Evolutionary conservation across 2,113 vertebrate species (phyloP).

Genomic region (Calyptomena viridis): DNA sequence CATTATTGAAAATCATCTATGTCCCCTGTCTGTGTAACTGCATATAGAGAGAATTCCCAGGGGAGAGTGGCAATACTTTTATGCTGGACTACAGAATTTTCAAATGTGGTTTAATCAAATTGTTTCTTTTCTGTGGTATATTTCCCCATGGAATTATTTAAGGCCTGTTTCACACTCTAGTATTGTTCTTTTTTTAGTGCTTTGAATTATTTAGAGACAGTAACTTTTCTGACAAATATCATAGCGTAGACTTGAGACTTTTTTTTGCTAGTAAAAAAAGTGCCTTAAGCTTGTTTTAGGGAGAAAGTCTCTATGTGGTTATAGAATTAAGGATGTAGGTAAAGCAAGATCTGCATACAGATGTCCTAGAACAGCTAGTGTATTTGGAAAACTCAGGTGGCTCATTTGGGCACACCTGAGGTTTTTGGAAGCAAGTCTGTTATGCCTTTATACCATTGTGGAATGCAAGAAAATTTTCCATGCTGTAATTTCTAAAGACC

Average conservation of each 20-base stretch:
- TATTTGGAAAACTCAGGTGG: neutral
- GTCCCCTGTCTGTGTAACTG: neutral
- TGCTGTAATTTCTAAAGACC: neutral
- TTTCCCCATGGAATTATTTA: neutral
- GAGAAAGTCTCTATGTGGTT: neutral
- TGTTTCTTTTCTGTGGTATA: neutral
- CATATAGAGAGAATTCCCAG: neutral
- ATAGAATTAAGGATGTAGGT: neutral
- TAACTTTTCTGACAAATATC: neutral
- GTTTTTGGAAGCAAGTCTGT: neutral
- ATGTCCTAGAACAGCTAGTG: neutral
- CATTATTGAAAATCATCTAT: fast-evolving
- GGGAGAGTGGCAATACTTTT: neutral
- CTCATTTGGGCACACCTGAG: fast-evolving
- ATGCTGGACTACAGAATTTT: no score
- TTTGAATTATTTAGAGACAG: neutral
- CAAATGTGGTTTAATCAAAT: neutral
- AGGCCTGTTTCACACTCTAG: neutral
- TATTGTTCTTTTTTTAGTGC: neutral
- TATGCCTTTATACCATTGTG: neutral
- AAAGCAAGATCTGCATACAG: neutral
- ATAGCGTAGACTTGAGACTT: neutral
- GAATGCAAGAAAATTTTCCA: neutral
- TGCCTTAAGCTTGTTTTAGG: neutral
- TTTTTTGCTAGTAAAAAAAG: no score